phyloP scores from a whole-genome alignment of 1,140 invertebrate species.

The Drosophila prosaltans region DNA sequence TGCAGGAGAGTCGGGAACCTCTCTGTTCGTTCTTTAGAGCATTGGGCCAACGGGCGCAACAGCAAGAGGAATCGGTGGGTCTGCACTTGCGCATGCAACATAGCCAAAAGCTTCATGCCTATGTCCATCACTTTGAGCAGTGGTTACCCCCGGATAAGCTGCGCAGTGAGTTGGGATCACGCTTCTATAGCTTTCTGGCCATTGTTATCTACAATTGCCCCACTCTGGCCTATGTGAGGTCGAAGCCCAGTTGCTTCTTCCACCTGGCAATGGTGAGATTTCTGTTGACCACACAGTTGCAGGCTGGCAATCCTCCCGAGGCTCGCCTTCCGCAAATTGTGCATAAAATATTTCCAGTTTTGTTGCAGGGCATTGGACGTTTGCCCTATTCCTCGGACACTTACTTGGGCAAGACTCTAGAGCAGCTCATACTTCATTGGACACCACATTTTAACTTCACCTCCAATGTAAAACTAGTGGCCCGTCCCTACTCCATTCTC shows the following conservation, averaged over 20 bases:
- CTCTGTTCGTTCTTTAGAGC: conserved; percentile 73
- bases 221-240: conserved; percentile 67
- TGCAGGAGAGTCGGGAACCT: conserved; percentile 64
- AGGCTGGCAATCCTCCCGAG: conserved; percentile 66
- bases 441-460: conserved; percentile 74
- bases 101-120: conserved; percentile 69
- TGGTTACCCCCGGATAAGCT: conserved; percentile 62
- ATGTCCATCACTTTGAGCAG: conserved; percentile 71
- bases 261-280: conserved; percentile 75
- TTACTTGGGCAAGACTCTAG: conserved; percentile 68
- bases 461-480: conserved; percentile 57
- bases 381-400: conserved; percentile 72
- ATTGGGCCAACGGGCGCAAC: conserved; percentile 58
- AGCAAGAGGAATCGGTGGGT: conserved; percentile 28
- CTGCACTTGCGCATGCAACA: conserved; percentile 58
- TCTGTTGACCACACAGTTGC: conserved; percentile 68
- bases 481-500: conserved; percentile 60
- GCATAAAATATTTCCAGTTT: conserved; percentile 79
- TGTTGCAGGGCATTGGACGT: conserved; percentile 73
- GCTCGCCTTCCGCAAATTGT: conserved; percentile 59
- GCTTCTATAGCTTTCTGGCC: conserved; percentile 78
- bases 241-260: conserved; percentile 79
- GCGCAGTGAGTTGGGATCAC: conserved; percentile 56
- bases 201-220: conserved; percentile 81
- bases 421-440: conserved; percentile 74